Evolutionary conservation across 2,888 invertebrate species (phyloP).

Genomic region (Apamea epomidion): DNA sequence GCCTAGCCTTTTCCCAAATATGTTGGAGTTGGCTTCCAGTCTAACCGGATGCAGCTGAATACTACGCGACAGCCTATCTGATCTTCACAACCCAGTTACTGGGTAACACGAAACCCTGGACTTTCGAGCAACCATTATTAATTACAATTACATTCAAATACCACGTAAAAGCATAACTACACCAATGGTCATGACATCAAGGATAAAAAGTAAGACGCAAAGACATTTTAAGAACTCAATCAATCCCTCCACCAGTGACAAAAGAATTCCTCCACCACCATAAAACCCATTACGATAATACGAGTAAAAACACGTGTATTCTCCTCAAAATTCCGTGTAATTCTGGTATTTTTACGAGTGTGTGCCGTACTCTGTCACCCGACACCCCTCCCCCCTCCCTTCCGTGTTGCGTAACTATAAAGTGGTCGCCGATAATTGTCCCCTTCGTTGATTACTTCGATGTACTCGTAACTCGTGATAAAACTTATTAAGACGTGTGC

Average conservation of each 20-base stretch:
- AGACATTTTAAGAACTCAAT: neutral
- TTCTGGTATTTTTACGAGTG: slow-evolving; percentile 67
- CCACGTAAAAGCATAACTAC: neutral
- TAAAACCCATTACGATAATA: slow-evolving; percentile 56
- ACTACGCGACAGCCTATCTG: too few relatives aligned
- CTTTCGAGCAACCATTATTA: too few relatives aligned
- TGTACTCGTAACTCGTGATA: slow-evolving; percentile 19
- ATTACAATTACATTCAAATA: neutral
- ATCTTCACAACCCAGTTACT: too few relatives aligned
- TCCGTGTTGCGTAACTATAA: slow-evolving; percentile 65
- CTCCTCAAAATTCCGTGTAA: slow-evolving; percentile 56
- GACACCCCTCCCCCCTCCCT: slow-evolving; percentile 8
- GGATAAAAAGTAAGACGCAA: neutral
- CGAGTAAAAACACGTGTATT: slow-evolving; percentile 63
- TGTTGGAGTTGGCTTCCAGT: too few relatives aligned
- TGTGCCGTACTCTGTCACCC: slow-evolving; percentile 46
- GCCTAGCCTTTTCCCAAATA: too few relatives aligned
- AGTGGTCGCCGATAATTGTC: slow-evolving; percentile 54
- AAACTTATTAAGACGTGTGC: slow-evolving; percentile 29
- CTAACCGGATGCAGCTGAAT: too few relatives aligned
- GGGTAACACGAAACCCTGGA: too few relatives aligned
- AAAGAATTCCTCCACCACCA: neutral
- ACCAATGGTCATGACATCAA: too few relatives aligned
- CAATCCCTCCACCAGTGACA: slow-evolving; percentile 1
- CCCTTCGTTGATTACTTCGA: slow-evolving; percentile 49